phyloP scores from a whole-genome alignment of 2,113 vertebrate genomes.

The Carlito syrichta region DNA sequence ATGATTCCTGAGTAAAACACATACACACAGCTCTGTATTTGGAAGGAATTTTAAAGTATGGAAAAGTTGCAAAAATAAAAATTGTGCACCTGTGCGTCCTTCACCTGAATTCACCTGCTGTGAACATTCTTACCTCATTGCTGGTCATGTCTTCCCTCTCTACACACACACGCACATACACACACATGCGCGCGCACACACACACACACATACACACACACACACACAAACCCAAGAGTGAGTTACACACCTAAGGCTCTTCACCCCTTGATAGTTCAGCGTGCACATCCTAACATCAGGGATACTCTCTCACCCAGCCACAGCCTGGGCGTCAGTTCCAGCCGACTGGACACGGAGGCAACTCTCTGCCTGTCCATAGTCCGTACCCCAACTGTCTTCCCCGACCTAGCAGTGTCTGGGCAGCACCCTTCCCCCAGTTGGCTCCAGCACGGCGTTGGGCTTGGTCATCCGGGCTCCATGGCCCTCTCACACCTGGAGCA shows the following conservation, averaged over 20 bases:
- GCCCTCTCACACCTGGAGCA: not conserved
- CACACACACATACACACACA: rapidly evolving
- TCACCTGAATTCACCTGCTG: not conserved
- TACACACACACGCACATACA: not conserved
- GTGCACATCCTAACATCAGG: not conserved
- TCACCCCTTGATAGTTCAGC: not conserved
- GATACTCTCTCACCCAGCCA: not conserved
- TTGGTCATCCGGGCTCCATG: not conserved
- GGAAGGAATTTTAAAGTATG: not conserved
- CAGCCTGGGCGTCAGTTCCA: too few species aligned
- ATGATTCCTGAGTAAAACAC: not conserved
- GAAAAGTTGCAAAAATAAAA: conserved; percentile 19
- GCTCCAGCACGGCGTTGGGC: not conserved
- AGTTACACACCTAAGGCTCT: not conserved
- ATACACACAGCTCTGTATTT: not conserved
- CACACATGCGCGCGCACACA: not conserved
- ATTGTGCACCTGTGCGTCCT: not conserved
- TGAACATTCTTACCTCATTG: not conserved
- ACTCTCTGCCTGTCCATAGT: too few species aligned
- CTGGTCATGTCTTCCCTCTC: not conserved
- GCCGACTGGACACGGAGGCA: too few species aligned
- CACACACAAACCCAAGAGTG: not conserved
- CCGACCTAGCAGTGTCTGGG: too few species aligned
- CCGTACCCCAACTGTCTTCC: too few species aligned
- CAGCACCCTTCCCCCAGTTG: too few species aligned